A percentile compares a stretch with the other conserved stretches of the same genome.
Evolutionary conservation across 2,888 invertebrate species (phyloP).

Genomic region (Syrista parreyssii): DNA sequence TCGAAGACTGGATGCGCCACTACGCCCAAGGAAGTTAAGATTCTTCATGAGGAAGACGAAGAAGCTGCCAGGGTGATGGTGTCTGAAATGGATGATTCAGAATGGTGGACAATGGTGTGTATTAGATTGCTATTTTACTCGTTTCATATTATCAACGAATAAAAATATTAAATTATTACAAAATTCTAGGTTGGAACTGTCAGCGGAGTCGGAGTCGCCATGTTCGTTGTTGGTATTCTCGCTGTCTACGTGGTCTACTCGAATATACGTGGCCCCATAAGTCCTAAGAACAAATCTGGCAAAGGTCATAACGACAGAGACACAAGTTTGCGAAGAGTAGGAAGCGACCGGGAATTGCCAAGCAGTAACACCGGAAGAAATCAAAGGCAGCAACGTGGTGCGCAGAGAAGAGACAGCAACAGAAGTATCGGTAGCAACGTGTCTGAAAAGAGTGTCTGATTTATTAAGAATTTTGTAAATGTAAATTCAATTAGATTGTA

Average conservation of each 20-base stretch:
- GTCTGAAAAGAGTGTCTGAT: slow-evolving; percentile 59
- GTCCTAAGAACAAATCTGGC: slow-evolving; percentile 34
- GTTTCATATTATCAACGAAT: not conserved
- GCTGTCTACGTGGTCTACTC: slow-evolving; percentile 58
- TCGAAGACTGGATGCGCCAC: slow-evolving; percentile 49
- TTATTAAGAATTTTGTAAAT: not conserved
- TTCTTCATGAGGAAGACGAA: slow-evolving; percentile 42
- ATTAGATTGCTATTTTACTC: not conserved
- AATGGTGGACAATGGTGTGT: slow-evolving; percentile 61
- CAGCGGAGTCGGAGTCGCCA: slow-evolving; percentile 57
- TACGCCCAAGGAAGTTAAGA: slow-evolving; percentile 40
- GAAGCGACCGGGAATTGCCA: slow-evolving; percentile 49
- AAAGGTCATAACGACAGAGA: slow-evolving; percentile 44
- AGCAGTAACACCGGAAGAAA: slow-evolving; percentile 22
- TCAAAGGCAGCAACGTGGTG: slow-evolving; percentile 14
- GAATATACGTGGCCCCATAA: slow-evolving; percentile 54
- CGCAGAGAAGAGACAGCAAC: slow-evolving; percentile 53
- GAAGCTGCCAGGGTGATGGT: slow-evolving; percentile 44
- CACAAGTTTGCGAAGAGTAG: slow-evolving; percentile 51
- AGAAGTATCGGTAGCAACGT: slow-evolving; percentile 53
- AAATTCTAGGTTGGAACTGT: slow-evolving; percentile 53
- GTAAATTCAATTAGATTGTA: not conserved
- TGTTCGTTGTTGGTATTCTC: slow-evolving; percentile 58
- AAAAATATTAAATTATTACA: not conserved
- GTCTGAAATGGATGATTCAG: slow-evolving; percentile 53